Evolutionary conservation across 2,797 vertebrate genomes (phyloP), one percentile per base, ranked within the genome.

Genomic region (Micrastur ruficollis): DNA sequence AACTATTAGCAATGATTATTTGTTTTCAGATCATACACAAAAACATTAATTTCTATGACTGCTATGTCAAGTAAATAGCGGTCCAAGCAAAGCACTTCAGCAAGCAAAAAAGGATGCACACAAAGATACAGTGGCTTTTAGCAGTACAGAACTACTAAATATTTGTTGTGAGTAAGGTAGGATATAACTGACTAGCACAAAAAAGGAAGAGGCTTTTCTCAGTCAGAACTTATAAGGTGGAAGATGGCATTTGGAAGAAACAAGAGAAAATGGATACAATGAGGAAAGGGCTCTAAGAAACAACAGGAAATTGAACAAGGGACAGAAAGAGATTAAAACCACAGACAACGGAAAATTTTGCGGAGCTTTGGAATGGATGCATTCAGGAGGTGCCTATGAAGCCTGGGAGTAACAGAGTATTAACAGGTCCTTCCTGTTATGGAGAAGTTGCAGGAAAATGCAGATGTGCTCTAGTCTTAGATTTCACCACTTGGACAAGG

Each of bases 261-360:
- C 0, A n/a, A 42, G 1, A 78, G 21, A 31, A 83, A 86, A 65
- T 4, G 4, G 42, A 40, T 15, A 76, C 25, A 78, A 8, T 1
- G 3, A 56, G 38, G 34, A 72, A 80, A 59, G 34, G 15, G 3
- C 49, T 75, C 12, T 27, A 53, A 76, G 42, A 56, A 59, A 87
- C 10, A 46, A 40, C 0, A 68, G 15, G 44, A 49, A 81, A 62
- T 3, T 22, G 27, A 61, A 61, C 6, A 55, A 36, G 9, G 17
- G 31, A 49, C 29, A 86, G 25, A 65, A 38, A 52, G 34, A 29
- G 6, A 56, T 21, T 46, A 82, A 88, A 93, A 44, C 5, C 31
- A 78, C 11, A 50, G 58, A 42, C 0, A 1, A 0, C 3, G 9
- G 53, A 19, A 72, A 40, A 47, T 56, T 68, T n/a, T 22, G 12